These are phyloP conservation scores for Lasaia peninsularis DNA, from an alignment of 1,140 invertebrate species.

Conservation along the genomic window DNA sequence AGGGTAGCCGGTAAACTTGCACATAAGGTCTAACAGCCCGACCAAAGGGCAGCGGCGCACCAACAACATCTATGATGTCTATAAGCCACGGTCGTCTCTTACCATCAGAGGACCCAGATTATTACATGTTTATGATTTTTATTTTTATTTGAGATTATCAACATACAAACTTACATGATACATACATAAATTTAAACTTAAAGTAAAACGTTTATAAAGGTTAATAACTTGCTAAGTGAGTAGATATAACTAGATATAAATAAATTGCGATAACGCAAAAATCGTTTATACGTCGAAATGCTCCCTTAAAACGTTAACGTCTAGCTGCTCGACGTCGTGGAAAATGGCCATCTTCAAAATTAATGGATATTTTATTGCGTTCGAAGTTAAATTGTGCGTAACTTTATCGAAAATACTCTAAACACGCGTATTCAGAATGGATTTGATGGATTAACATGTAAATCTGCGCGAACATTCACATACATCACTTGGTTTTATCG, in stretches of 20 bases:
- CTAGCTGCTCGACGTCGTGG: slow-evolving; percentile 51
- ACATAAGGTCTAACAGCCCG: too few relatives aligned
- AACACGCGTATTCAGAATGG: slow-evolving; percentile 29
- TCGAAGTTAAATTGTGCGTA: slow-evolving; percentile 67
- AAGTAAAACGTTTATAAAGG: too few relatives aligned
- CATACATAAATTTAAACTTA: too few relatives aligned
- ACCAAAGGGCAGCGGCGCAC: too few relatives aligned
- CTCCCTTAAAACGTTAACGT: slow-evolving; percentile 38
- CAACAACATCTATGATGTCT: too few relatives aligned
- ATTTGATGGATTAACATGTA: slow-evolving; percentile 12
- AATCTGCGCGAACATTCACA: neutral
- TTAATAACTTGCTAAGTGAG: too few relatives aligned
- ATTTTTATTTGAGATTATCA: too few relatives aligned
- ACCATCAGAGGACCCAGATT: too few relatives aligned
- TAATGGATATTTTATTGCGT: slow-evolving; percentile 73
- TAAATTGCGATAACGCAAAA: slow-evolving; percentile 15
- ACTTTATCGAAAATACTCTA: slow-evolving; percentile 34
- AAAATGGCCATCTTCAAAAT: slow-evolving; percentile 70
- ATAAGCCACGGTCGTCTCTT: too few relatives aligned
- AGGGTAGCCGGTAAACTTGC: too few relatives aligned
- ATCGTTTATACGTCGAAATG: slow-evolving; percentile 29
- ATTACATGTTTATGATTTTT: too few relatives aligned
- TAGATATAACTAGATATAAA: neutral
- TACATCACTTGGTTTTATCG: neutral
- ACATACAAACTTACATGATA: too few relatives aligned